Percentiles rank a stretch among this genome's conserved stretches.
Conservation (phyloP, 2,797 vertebrate genomes). For the Onychomys leucogaster region DNA sequence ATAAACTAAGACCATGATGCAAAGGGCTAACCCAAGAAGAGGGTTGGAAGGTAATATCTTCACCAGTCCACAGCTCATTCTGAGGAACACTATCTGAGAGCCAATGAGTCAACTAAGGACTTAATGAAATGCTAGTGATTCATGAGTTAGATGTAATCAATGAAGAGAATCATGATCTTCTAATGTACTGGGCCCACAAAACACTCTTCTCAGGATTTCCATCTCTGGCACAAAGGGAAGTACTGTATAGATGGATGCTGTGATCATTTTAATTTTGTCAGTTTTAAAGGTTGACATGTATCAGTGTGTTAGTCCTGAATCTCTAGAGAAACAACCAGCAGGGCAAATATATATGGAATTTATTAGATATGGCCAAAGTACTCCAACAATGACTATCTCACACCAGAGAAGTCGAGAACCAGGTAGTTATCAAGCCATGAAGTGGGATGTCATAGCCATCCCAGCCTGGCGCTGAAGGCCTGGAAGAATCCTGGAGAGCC, state of each 20-base stretch:
- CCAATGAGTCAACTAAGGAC: background rate
- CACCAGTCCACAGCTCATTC: background rate
- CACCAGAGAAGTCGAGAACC: background rate
- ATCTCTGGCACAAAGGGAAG: background rate
- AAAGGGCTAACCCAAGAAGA: background rate
- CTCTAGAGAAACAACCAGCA: background rate
- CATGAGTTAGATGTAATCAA: background rate
- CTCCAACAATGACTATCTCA: background rate
- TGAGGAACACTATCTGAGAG: background rate
- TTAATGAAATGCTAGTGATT: slow-evolving; percentile 14
- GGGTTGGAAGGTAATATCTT: background rate
- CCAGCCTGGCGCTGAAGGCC: background rate
- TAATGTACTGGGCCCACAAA: background rate
- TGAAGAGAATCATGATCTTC: background rate
- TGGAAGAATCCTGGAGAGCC: background rate
- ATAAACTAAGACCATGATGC: background rate
- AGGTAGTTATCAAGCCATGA: background rate
- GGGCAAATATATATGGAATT: background rate
- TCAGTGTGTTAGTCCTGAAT: background rate
- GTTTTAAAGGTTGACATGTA: background rate
- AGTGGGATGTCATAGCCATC: background rate
- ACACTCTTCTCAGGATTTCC: background rate
- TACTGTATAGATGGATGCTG: background rate
- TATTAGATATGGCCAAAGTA: background rate
- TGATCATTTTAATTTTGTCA: background rate